Percentiles rank a stretch among this genome's conserved stretches.
phyloP scores from a whole-genome alignment of 2,888 invertebrate genomes.

The Sarcophaga carnaria region DNA sequence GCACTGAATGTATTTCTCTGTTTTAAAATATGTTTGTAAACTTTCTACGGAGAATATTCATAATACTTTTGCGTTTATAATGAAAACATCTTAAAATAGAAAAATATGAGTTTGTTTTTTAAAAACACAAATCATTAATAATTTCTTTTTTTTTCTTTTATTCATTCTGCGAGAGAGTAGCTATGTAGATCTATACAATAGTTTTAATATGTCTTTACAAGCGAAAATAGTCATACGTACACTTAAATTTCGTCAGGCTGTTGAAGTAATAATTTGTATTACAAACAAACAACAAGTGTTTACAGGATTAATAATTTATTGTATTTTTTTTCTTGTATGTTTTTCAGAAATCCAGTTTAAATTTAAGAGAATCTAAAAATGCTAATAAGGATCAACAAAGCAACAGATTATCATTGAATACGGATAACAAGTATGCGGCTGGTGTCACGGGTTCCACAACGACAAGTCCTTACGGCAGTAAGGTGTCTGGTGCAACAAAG shows the following conservation, averaged over 20 bases:
- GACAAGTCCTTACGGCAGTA: slow-evolving; percentile 67
- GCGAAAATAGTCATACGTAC: slow-evolving; percentile 47
- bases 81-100: neutral
- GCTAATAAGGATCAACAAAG: slow-evolving; percentile 75
- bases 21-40: no score
- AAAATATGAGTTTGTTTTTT: neutral
- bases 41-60: no score
- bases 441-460: slow-evolving; percentile 53
- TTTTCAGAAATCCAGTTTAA: slow-evolving; percentile 78
- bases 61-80: neutral
- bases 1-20: no score
- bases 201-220: slow-evolving; percentile 36
- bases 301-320: neutral
- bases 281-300: neutral
- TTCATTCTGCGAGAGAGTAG: neutral
- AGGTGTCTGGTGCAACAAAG: slow-evolving; percentile 64
- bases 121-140: neutral
- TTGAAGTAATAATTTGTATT: slow-evolving; percentile 11
- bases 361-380: slow-evolving; percentile 76
- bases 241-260: slow-evolving; percentile 29
- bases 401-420: slow-evolving; percentile 77
- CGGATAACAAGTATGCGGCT: slow-evolving; percentile 77
- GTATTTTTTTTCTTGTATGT: neutral
- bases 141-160: neutral
- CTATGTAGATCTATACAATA: neutral